These are phyloP conservation scores for Digitonthophagus gazella DNA, from an alignment of 2,888 invertebrate species.

Conservation along the genomic window DNA sequence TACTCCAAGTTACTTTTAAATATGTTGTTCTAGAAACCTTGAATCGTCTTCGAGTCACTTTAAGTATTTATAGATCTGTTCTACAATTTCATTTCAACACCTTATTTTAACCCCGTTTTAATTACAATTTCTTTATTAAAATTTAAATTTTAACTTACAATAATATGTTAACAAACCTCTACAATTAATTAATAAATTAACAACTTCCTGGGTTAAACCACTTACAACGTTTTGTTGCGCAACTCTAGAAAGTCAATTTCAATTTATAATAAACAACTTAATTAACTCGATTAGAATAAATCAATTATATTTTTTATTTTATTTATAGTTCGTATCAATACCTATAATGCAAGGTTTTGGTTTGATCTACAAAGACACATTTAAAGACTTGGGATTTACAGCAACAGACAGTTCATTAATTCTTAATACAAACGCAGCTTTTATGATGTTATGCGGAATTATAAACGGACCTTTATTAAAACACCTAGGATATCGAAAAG, in stretches of 20 bases:
- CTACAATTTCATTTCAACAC: no score
- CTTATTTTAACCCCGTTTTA: no score
- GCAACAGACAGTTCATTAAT: conserved; percentile 63
- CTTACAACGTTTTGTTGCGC: not conserved
- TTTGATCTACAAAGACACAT: conserved; percentile 65
- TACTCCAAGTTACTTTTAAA: no score
- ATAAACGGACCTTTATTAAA: conserved; percentile 64
- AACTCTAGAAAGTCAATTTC: not conserved
- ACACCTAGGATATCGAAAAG: conserved; percentile 64
- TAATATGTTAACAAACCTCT: no score
- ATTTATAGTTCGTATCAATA: conserved; percentile 41
- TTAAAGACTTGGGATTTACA: conserved; percentile 56
- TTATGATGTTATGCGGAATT: conserved; percentile 65
- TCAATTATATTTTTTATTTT: conserved; percentile 17
- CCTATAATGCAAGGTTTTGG: conserved; percentile 63
- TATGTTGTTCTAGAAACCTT: not conserved
- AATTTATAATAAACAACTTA: conserved; percentile 1
- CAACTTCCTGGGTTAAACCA: not conserved
- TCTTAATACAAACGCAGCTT: conserved; percentile 65
- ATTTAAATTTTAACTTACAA: no score
- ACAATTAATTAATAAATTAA: no score
- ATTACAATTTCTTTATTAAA: no score
- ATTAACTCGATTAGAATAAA: not conserved
- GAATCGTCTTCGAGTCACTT: no score
- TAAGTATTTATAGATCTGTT: no score